phyloP scores from a whole-genome alignment of 2,113 vertebrate species.

The Pica pica region DNA sequence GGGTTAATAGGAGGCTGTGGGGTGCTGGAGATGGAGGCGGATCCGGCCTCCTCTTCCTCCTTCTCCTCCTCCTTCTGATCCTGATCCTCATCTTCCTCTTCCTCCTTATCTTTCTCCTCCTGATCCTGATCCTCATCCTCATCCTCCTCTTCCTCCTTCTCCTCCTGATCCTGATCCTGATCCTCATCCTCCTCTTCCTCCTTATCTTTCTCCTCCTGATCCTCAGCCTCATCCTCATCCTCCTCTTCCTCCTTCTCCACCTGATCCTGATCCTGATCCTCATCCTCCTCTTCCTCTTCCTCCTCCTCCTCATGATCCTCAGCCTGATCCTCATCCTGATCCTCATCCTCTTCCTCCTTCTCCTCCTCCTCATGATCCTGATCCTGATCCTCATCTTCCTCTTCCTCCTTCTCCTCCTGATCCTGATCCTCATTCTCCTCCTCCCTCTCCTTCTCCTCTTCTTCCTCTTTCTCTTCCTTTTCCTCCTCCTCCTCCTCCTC shows the following conservation, averaged over 20 bases:
- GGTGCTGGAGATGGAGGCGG: background rate
- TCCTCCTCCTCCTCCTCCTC: too few relatives aligned
- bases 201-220: background rate
- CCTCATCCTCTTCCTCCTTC: fast-evolving
- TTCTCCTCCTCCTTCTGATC: background rate
- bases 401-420: too few relatives aligned
- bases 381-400: too few relatives aligned
- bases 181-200: background rate
- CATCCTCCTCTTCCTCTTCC: fast-evolving
- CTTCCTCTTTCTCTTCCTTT: background rate
- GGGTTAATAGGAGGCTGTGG: background rate
- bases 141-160: background rate
- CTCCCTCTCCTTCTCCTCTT: background rate
- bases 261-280: too few relatives aligned
- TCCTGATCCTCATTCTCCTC: background rate
- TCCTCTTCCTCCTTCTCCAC: fast-evolving
- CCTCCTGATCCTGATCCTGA: background rate
- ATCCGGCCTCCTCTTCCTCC: background rate
- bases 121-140: background rate
- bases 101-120: background rate
- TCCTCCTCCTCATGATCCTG: fast-evolving
- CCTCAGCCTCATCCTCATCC: background rate
- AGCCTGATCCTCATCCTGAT: too few relatives aligned
- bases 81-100: background rate
- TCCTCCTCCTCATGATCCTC: background rate